A percentile compares a stretch with the other conserved stretches of the same genome.
These are phyloP conservation scores for Scolopax rusticola DNA, from an alignment of 2,797 vertebrate genomes.

Conservation along the genomic window DNA sequence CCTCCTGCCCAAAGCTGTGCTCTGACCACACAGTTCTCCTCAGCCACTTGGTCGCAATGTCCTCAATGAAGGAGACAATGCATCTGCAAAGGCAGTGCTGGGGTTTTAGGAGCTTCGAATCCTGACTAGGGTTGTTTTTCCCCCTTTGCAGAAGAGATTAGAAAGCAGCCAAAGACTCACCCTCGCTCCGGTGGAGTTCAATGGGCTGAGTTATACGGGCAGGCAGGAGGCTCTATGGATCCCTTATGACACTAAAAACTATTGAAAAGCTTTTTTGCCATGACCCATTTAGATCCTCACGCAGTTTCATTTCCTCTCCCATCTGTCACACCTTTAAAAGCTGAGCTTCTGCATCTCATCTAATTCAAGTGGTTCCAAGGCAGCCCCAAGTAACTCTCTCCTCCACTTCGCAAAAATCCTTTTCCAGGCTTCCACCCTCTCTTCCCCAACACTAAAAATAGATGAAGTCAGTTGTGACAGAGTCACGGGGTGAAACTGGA, in stretches of 20 bases:
- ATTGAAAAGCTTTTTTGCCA: not conserved
- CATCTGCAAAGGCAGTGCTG: rapidly evolving
- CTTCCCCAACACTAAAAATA: not conserved
- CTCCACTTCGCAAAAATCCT: not conserved
- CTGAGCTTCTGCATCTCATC: not conserved
- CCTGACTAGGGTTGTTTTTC: not conserved
- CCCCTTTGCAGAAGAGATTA: not conserved
- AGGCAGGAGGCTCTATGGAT: not conserved
- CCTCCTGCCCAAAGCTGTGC: not conserved
- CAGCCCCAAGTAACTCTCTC: not conserved
- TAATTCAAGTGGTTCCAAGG: not conserved
- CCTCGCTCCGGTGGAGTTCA: not conserved
- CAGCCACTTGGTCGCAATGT: rapidly evolving
- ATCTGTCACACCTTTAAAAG: conserved; percentile 28
- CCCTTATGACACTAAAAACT: not conserved
- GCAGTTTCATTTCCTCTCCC: conserved; percentile 26
- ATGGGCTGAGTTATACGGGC: not conserved
- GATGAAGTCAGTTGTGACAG: not conserved
- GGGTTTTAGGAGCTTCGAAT: not conserved
- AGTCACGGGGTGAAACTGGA: not conserved
- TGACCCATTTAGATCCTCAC: not conserved
- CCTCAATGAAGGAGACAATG: not conserved
- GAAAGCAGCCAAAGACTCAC: not conserved
- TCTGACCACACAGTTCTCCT: not conserved
- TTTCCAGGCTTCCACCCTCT: not conserved